These are phyloP conservation scores for Chaunax sp. DNA, from an alignment of 2,797 vertebrate species.

Conservation along the genomic window DNA sequence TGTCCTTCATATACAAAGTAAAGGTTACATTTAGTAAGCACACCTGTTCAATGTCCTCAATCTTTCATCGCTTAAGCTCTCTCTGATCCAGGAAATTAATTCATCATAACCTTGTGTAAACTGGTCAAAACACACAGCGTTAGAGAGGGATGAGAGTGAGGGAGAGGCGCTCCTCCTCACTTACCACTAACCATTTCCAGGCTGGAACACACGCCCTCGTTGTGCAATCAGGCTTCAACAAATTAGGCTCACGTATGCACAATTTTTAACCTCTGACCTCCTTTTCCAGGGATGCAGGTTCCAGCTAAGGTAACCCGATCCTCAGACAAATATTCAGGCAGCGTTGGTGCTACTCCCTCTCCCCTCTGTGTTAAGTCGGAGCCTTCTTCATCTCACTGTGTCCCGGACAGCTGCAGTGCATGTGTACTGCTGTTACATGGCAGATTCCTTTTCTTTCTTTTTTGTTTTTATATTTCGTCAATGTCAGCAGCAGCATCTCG, in stretches of 20 bases:
- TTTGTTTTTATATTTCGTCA: conserved; percentile 26
- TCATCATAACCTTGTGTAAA: conserved; percentile 49
- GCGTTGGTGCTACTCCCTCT: conserved; percentile 41
- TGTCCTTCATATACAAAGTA: conserved; percentile 54
- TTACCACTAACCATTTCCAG: background rate
- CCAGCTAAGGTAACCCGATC: conserved; percentile 67
- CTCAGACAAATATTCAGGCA: conserved; percentile 50
- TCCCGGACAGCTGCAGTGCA: conserved; percentile 14
- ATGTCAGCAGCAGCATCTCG: conserved; percentile 45
- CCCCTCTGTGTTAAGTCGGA: conserved; percentile 30
- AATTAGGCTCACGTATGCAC: conserved; percentile 45
- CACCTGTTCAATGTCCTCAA: conserved; percentile 62
- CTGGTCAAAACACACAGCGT: conserved; percentile 5
- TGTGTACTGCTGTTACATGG: conserved; percentile 49
- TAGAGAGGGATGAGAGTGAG: too few species aligned
- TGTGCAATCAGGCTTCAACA: conserved; percentile 66
- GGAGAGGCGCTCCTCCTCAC: conserved; percentile 5
- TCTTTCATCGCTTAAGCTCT: conserved; percentile 69
- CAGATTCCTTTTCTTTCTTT: too few species aligned
- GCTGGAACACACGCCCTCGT: conserved; percentile 33
- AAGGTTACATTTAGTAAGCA: conserved; percentile 55
- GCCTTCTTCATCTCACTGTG: conserved; percentile 27
- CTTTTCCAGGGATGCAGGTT: conserved; percentile 56
- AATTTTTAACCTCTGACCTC: conserved; percentile 50
- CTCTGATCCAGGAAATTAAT: conserved; percentile 57